Evolutionary conservation across 2,888 invertebrate species (phyloP).

Genomic region (Artemia sp.): DNA sequence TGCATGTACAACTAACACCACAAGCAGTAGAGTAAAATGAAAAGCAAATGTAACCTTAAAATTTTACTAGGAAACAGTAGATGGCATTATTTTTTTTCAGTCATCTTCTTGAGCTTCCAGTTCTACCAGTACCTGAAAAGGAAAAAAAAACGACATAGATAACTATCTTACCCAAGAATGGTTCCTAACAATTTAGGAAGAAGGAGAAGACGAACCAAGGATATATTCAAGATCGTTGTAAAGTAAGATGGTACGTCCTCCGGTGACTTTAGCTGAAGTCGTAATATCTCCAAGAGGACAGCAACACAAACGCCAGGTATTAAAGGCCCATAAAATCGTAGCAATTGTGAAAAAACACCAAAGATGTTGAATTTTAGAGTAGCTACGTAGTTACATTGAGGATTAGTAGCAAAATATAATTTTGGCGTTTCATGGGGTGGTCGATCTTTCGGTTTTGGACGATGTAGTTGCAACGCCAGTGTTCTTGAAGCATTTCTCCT

Average conservation of each 20-base stretch:
- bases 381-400: not conserved
- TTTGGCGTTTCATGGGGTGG: not conserved
- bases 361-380: not conserved
- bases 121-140: not conserved
- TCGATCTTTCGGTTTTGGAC: slow-evolving; percentile 8
- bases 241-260: not conserved
- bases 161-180: slow-evolving; percentile 9
- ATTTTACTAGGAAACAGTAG: too few species aligned
- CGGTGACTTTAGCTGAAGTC: not conserved
- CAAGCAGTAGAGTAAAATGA: too few species aligned
- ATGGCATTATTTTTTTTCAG: too few species aligned
- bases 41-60: too few species aligned
- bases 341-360: not conserved
- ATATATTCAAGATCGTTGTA: not conserved
- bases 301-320: slow-evolving; percentile 12
- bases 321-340: slow-evolving; percentile 11
- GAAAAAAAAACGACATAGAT: not conserved
- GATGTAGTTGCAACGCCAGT: not conserved
- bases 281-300: not conserved
- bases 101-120: too few species aligned
- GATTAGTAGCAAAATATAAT: not conserved
- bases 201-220: not conserved
- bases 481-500: slow-evolving; percentile 6
- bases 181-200: not conserved
- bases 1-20: too few species aligned